Conservation (phyloP, 1,140 invertebrate species). For the Drosophila tropicalis region DNA sequence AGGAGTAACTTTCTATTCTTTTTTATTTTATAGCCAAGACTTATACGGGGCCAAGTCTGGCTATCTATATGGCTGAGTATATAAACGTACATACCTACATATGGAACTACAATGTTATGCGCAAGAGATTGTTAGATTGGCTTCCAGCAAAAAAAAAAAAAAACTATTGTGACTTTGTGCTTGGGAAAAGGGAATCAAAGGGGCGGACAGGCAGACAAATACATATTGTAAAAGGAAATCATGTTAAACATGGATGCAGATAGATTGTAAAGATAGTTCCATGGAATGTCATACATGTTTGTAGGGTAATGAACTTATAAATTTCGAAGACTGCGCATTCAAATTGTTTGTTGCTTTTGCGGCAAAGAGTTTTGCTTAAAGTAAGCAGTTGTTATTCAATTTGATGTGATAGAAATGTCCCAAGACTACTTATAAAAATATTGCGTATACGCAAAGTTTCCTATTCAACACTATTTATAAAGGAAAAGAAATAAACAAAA, state of each 20-base stretch:
- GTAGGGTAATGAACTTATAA: constrained; percentile 10
- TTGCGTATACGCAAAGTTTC: too few relatives aligned
- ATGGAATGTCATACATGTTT: not conserved
- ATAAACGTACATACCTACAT: constrained; percentile 31
- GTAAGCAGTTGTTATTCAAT: too few relatives aligned
- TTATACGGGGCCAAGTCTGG: constrained; percentile 14
- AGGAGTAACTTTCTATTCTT: constrained; percentile 39
- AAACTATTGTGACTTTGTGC: constrained; percentile 19
- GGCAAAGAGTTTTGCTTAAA: too few relatives aligned
- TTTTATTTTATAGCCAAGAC: constrained; percentile 39
- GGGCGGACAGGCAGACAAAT: constrained; percentile 10
- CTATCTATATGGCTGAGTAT: not conserved
- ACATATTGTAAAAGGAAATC: constrained; percentile 12
- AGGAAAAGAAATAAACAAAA: too few relatives aligned
- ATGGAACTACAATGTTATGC: constrained; percentile 51
- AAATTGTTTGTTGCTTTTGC: not conserved
- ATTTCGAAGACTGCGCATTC: not conserved
- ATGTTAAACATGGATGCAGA: not conserved
- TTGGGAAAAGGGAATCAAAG: not conserved
- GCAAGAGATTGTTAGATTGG: constrained; percentile 48
- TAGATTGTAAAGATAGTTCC: constrained; percentile 1
- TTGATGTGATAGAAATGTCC: too few relatives aligned
- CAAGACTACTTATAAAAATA: too few relatives aligned
- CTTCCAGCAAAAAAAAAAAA: constrained; percentile 10
- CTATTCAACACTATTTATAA: too few relatives aligned